phyloP scores from a whole-genome alignment of 2,888 invertebrate genomes.

The Acrocera orbiculus region DNA sequence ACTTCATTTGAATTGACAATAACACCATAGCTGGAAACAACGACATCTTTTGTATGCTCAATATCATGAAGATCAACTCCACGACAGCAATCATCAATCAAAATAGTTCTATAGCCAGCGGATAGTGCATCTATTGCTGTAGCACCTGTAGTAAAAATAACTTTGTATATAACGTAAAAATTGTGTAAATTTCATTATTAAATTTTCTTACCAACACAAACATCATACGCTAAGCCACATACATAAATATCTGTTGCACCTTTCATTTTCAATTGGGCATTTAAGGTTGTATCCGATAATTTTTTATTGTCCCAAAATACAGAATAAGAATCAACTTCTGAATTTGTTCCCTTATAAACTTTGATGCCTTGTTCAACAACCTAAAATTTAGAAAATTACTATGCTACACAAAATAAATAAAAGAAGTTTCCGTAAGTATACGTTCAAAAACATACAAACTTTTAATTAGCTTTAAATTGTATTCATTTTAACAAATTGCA shows the following conservation, averaged over 20 bases:
- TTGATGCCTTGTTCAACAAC: constrained; percentile 57
- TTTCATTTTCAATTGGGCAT: constrained; percentile 58
- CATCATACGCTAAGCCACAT: constrained; percentile 88
- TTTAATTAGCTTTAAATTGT: too few relatives aligned
- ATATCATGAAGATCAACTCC: constrained; percentile 78
- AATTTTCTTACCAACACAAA: constrained; percentile 68
- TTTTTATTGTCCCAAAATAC: constrained; percentile 98
- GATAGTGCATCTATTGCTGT: constrained; percentile 80
- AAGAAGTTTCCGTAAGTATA: too few relatives aligned
- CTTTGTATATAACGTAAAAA: constrained; percentile 1
- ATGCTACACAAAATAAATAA: too few relatives aligned
- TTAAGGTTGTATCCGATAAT: constrained; percentile 67
- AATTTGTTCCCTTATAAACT: constrained; percentile 81
- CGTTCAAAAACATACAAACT: too few relatives aligned
- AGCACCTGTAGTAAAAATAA: constrained; percentile 38
- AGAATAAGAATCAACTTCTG: constrained; percentile 92
- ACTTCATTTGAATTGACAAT: constrained; percentile 63
- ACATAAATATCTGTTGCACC: constrained; percentile 83
- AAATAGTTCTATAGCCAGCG: constrained; percentile 72
- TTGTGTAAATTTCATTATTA: not conserved
- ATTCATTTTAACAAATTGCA: too few relatives aligned
- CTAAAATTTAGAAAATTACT: constrained; percentile 28
- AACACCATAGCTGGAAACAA: constrained; percentile 59
- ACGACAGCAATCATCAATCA: constrained; percentile 80
- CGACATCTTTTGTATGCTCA: constrained; percentile 58